Percentiles rank a stretch among this genome's conserved stretches.
Evolutionary conservation across 2,113 vertebrate genomes (phyloP).

Genomic region (Neogobius melanostomus): DNA sequence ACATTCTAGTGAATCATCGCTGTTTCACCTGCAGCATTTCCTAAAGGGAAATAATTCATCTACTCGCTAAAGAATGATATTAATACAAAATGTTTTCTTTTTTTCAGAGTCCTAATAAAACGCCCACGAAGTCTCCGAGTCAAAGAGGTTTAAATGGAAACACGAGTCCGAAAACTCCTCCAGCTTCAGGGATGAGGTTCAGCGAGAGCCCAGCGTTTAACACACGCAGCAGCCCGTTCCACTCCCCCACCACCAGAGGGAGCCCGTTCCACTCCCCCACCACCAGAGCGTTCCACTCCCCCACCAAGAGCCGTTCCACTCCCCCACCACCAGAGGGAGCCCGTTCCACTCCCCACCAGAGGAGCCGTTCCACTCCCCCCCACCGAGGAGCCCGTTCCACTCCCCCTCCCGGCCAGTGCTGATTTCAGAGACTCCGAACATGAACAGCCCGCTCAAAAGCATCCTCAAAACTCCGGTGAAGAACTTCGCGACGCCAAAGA

Average conservation of each 20-base stretch:
- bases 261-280: not conserved
- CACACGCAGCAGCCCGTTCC: not conserved
- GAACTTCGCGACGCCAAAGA: slow-evolving; percentile 54
- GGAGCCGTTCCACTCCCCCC: not conserved
- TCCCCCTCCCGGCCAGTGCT: slow-evolving; percentile 47
- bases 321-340: slow-evolving; percentile 30
- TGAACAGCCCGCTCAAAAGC: slow-evolving; percentile 59
- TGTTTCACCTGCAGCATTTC: too few relatives aligned
- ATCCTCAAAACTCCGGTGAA: slow-evolving; percentile 66
- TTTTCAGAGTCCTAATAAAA: slow-evolving; percentile 77
- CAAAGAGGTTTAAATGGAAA: slow-evolving; percentile 43
- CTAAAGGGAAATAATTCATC: too few relatives aligned
- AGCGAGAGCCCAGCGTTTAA: slow-evolving; percentile 43
- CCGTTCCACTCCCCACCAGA: not conserved
- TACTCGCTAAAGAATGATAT: not conserved
- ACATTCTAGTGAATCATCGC: too few relatives aligned
- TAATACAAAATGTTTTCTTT: not conserved
- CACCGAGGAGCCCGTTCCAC: not conserved
- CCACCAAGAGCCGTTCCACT: not conserved
- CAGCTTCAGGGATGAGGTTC: slow-evolving; percentile 8
- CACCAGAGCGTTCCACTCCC: not conserved
- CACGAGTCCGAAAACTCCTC: slow-evolving; percentile 39
- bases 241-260: not conserved
- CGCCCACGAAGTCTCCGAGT: slow-evolving; percentile 56
- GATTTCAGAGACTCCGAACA: slow-evolving; percentile 41